Base-by-base conservation (phyloP, 2,797 vertebrate genomes). In the Cossypha polioptera region DNA sequence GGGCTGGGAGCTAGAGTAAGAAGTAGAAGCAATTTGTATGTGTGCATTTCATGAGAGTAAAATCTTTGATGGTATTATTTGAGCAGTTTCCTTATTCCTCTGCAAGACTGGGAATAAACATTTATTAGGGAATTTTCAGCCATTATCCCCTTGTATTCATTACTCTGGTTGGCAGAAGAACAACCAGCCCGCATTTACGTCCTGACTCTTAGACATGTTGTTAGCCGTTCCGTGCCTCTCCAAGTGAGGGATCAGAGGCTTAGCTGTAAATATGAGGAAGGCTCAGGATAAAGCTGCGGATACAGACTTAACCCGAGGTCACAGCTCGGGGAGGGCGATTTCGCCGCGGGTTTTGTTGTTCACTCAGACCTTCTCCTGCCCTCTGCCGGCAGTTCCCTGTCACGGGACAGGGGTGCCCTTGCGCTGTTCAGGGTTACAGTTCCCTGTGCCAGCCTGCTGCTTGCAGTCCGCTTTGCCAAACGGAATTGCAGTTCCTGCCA, bases 401-500 rank as follows among this genome's bases (percentile, higher is more conserved):
- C 21, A 11, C 0, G 18, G 58, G 22, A 9, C 5, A 4, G 40
- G 47, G 31, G 11, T n/a, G 20, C 6, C 1, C 2, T 43, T 12
- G 0, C 0, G 0, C 38, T 26, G 0, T 12, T 54, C n/a, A 12
- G 1, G n/a, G 18, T 7, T 14, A 3, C 26, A 28, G 26, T 11
- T 63, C 6, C 35, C n/a, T 26, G 25, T 16, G 55, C 68, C 33
- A 4, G 18, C 31, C 43, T 72, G 48, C 68, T 76, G 10, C 54
- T 47, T 47, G 62, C 67, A 31, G 7, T 42, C 48, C 59, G 58
- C 62, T 81, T 24, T 71, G 38, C 50, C 28, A 19, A 58, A 47
- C 1, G 16, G 62, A 33, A 9, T 68, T 73, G 22, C 22, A 33
- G 24, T 81, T 81, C 51, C 28, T 73, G 8, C 51, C 67, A 4